Conservation (phyloP, 2,888 invertebrate species). For the Xanthorhoe spadicearia region DNA sequence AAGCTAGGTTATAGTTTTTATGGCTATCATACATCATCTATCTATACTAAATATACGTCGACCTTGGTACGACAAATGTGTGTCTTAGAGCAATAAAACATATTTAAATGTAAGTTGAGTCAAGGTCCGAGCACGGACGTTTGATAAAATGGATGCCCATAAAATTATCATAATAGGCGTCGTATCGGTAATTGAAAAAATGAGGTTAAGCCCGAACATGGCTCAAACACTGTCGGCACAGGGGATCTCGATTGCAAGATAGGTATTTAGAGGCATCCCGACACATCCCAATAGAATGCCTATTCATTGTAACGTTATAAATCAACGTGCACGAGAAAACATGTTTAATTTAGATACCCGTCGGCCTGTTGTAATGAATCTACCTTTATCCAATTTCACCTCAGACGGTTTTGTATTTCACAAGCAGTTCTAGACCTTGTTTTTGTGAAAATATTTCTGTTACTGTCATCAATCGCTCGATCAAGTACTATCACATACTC, state of each 20-base stretch:
- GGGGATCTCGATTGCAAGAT: slow-evolving; percentile 62
- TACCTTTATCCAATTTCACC: slow-evolving; percentile 32
- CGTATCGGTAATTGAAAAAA: slow-evolving; percentile 28
- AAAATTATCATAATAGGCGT: slow-evolving; percentile 13
- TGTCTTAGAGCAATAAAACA: slow-evolving; percentile 7
- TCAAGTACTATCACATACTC: no score
- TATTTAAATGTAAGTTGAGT: slow-evolving; percentile 2
- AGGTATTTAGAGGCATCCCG: slow-evolving; percentile 58
- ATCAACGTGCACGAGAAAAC: slow-evolving; percentile 55
- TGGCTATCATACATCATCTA: slow-evolving; percentile 3
- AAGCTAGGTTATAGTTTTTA: neutral
- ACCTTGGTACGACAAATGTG: slow-evolving; percentile 1
- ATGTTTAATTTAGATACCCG: slow-evolving; percentile 56
- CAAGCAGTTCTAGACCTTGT: neutral
- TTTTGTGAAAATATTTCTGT: slow-evolving; percentile 1
- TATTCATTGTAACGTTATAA: slow-evolving; percentile 67
- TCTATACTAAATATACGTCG: neutral
- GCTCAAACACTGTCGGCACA: slow-evolving; percentile 47
- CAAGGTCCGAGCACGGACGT: slow-evolving; percentile 2
- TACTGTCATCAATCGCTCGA: neutral
- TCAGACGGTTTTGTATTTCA: slow-evolving; percentile 21
- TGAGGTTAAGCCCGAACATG: slow-evolving; percentile 22
- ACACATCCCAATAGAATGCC: slow-evolving; percentile 59
- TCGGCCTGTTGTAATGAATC: slow-evolving; percentile 39
- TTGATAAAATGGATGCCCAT: slow-evolving; percentile 6